Conservation (phyloP, 1,140 invertebrate genomes). For the Cepaea nemoralis region DNA sequence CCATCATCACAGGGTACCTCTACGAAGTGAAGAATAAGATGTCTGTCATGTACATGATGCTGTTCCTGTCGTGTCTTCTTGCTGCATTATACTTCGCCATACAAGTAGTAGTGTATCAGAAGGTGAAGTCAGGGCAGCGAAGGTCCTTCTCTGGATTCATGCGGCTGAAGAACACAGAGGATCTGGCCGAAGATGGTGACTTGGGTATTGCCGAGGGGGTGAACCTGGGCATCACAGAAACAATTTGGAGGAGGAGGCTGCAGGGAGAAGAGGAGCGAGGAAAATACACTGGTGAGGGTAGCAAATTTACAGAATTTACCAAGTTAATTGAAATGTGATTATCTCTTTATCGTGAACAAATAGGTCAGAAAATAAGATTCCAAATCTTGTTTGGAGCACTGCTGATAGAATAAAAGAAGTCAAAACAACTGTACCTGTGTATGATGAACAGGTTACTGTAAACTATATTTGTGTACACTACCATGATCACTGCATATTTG, state of each 20-base stretch:
- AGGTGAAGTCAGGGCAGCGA: background rate
- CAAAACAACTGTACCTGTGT: no score
- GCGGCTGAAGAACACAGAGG: slow-evolving; percentile 35
- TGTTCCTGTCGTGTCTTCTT: slow-evolving; percentile 57
- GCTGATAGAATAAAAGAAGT: no score
- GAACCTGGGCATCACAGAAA: background rate
- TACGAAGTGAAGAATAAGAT: slow-evolving; percentile 63
- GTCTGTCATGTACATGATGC: slow-evolving; percentile 68
- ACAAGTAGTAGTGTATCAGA: slow-evolving; percentile 58
- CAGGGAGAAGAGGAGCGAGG: background rate
- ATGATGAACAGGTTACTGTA: no score
- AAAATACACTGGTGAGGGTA: background rate
- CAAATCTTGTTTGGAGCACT: no score
- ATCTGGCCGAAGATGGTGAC: slow-evolving; percentile 17
- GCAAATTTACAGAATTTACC: slow-evolving; percentile 27
- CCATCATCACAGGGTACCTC: slow-evolving; percentile 66
- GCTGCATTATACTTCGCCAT: slow-evolving; percentile 60
- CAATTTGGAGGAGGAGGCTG: slow-evolving; percentile 11
- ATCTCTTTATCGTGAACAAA: no score
- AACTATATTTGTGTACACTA: no score
- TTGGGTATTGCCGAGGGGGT: slow-evolving; percentile 25
- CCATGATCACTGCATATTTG: no score
- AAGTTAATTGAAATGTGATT: slow-evolving; percentile 42
- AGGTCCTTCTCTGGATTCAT: slow-evolving; percentile 42
- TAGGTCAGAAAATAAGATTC: no score